These are phyloP conservation scores for Axinella damicornis DNA, from an alignment of 37 sponge, comb jelly and placozoan species.

Conservation along the genomic window DNA sequence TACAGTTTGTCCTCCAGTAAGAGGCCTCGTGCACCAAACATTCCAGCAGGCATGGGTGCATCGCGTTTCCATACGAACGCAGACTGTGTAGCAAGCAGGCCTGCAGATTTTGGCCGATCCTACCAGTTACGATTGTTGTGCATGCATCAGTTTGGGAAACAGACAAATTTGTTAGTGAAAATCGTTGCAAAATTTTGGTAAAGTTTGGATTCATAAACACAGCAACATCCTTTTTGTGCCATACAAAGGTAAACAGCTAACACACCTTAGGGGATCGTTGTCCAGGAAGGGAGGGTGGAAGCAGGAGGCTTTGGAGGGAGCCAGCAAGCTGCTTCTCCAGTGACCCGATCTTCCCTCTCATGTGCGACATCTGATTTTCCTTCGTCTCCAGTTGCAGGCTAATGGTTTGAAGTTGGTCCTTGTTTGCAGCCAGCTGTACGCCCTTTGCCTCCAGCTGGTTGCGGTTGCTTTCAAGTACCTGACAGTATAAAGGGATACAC, in stretches of 20 bases:
- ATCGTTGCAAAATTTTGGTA: too few species aligned
- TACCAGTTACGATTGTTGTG: background rate
- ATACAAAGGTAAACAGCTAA: too few species aligned
- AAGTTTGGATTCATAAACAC: too few species aligned
- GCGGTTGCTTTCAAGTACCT: conserved; percentile 51
- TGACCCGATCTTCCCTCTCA: conserved; percentile 20
- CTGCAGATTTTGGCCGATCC: background rate
- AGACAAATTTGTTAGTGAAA: too few species aligned
- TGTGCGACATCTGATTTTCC: conserved; percentile 11
- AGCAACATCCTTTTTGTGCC: too few species aligned
- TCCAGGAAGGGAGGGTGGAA: background rate
- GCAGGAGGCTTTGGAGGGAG: conserved; percentile 16
- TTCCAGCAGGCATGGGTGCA: conserved; percentile 32
- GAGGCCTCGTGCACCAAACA: conserved; percentile 24
- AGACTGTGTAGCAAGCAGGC: conserved; percentile 41
- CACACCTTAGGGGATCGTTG: too few species aligned
- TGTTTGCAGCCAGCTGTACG: conserved; percentile 27
- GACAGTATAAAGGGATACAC: too few species aligned
- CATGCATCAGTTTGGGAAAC: too few species aligned
- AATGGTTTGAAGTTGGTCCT: conserved; percentile 35
- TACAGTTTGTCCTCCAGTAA: conserved; percentile 56
- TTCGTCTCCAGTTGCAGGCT: background rate
- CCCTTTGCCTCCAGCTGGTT: conserved; percentile 54
- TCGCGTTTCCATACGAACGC: conserved; percentile 55
- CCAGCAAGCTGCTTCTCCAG: conserved; percentile 49